Evolutionary conservation across 2,797 vertebrate species (phyloP), one percentile per base, ranked within the genome.

Genomic region (Paguma larvata): DNA sequence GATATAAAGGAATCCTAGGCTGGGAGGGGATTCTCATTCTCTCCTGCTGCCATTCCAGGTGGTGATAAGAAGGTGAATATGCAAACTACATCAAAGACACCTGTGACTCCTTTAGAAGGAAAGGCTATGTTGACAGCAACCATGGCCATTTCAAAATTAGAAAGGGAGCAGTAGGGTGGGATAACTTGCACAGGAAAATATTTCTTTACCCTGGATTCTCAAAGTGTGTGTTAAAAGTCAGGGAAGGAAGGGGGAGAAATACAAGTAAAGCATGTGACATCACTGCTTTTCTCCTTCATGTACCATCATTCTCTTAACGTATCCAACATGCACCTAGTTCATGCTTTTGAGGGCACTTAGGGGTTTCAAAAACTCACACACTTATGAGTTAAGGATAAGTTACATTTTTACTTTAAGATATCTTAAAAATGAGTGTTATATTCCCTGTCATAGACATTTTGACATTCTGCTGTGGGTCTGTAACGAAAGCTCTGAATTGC

Each of bases 401-500:
- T 48, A 8, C 7, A 62, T n/a, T 68, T 34, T 80, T 89, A 32
- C 7, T 62, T 83, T 92, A 62, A 75, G 77, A 91, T 9, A 32
- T 80, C 53, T 95, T 73, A 30, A 68, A 85, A 85, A 75, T 75
- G 9, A 80, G 68, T 23, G 32, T 67, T 85, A 32, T 72, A n/a
- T 75, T 75, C 19, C 53, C 30, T 67, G 44, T 89, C 73, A 77
- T 15, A 21, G 34, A 62, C 30, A 89, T 89, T 86, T 89, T 89
- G 67, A 97, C 19, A 56, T 80, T 94, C 44, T 63, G 63, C 12
- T 15, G 12, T 38, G 30, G 11, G 38, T 80, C 73, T 83, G 51
- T 85, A 10, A 80, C 86, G 68, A 63, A 94, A 94, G 41, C 84
- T 85, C 16, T 78, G n/a, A 85, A 89, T 92, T 85, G 12, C 15